Evolutionary conservation across 2,888 invertebrate species (phyloP).

Genomic region (Tricholauxania praeusta): DNA sequence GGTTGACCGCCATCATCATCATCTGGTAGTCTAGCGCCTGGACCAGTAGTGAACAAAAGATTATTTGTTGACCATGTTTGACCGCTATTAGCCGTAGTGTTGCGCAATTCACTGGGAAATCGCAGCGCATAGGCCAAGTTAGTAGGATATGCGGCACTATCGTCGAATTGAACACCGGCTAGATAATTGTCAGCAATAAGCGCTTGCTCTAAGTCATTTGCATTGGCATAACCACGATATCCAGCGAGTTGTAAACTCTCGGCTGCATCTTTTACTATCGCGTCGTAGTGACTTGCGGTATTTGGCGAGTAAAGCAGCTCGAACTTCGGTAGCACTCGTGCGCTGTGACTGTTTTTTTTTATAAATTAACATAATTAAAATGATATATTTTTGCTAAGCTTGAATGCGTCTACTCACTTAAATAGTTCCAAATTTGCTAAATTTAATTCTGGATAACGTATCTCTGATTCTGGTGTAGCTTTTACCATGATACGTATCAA

Average conservation of each 20-base stretch:
- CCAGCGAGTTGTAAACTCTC: constrained; percentile 45
- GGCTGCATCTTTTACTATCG: constrained; percentile 60
- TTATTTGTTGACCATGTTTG: constrained; percentile 76
- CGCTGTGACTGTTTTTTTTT: neutral
- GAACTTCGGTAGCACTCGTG: constrained; percentile 30
- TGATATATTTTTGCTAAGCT: no score
- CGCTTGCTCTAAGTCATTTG: constrained; percentile 44
- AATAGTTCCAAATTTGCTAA: constrained; percentile 61
- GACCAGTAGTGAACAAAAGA: constrained; percentile 75
- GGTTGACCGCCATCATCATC: constrained; percentile 72
- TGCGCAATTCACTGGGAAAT: constrained; percentile 76
- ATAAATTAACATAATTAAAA: no score
- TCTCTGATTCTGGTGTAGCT: constrained; percentile 64
- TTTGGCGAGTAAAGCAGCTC: constrained; percentile 70
- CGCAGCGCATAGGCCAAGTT: constrained; percentile 72
- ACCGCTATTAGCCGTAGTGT: constrained; percentile 49
- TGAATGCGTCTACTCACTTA: constrained; percentile 51
- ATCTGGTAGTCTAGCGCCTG: constrained; percentile 69
- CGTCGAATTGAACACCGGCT: constrained; percentile 75
- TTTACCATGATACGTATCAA: constrained; percentile 77
- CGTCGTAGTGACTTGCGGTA: constrained; percentile 62
- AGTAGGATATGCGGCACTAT: constrained; percentile 66
- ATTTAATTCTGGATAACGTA: constrained; percentile 61
- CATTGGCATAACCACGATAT: constrained; percentile 43
- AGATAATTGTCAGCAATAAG: constrained; percentile 47